phyloP scores from a whole-genome alignment of 2,797 vertebrate species.

The Rhynchotus rufescens region DNA sequence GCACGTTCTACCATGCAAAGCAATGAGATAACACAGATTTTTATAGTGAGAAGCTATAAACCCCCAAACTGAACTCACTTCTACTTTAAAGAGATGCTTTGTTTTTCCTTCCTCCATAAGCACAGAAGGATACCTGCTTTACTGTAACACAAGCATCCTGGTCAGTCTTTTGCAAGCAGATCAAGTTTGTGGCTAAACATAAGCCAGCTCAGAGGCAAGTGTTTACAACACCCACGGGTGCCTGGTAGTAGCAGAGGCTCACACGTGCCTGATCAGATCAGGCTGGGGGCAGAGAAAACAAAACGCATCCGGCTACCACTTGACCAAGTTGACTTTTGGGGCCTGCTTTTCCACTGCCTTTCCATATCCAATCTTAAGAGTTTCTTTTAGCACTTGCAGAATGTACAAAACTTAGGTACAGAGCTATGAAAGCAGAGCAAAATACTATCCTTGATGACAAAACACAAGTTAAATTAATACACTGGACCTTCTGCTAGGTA shows the following conservation, averaged over 20 bases:
- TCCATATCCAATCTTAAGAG: neutral
- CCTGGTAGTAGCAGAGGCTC: neutral
- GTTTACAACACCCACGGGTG: accelerated
- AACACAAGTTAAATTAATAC: neutral
- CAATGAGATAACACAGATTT: neutral
- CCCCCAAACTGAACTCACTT: neutral
- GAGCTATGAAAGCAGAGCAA: neutral
- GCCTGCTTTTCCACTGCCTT: neutral
- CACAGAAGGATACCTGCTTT: neutral
- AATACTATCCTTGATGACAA: neutral
- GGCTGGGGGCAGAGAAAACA: neutral
- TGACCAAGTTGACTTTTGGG: neutral
- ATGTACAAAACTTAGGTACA: neutral
- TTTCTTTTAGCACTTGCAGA: neutral
- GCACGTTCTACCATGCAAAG: accelerated
- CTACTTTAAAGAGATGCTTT: neutral
- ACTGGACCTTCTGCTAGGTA: neutral
- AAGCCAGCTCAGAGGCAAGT: neutral
- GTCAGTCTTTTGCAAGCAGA: neutral
- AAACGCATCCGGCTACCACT: neutral
- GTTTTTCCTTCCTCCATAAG: neutral
- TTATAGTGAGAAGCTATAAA: neutral
- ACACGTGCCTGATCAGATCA: accelerated
- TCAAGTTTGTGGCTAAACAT: neutral
- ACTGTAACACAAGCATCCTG: neutral